Conservation (phyloP, 2,888 invertebrate genomes). For the Lasioglossum malachurum region DNA sequence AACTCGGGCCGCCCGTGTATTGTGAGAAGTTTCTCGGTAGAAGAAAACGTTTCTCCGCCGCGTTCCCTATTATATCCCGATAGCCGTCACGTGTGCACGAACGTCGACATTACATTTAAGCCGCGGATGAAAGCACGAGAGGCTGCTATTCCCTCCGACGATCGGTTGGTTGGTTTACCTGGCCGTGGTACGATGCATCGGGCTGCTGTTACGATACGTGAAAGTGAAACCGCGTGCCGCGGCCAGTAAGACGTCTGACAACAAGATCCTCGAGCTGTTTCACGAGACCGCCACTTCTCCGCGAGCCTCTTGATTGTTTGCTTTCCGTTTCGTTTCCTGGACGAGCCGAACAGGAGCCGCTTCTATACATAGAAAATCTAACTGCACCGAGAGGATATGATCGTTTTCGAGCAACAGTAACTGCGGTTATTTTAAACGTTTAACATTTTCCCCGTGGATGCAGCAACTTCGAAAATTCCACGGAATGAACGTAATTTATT, state of each 20-base stretch:
- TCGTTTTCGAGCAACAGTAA: background rate
- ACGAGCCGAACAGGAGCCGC: background rate
- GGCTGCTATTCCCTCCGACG: background rate
- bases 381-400: background rate
- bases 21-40: conserved; percentile 25
- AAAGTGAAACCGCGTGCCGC: conserved; percentile 57
- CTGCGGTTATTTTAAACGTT: background rate
- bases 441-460: background rate
- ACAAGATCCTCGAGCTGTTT: background rate
- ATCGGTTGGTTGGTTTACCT: conserved; percentile 23
- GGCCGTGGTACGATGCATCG: conserved; percentile 43
- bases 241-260: background rate
- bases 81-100: background rate
- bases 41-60: conserved; percentile 22
- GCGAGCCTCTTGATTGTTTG: background rate
- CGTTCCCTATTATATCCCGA: conserved; percentile 13
- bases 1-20: background rate
- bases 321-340: background rate
- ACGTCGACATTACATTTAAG: conserved; percentile 3
- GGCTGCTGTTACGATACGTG: conserved; percentile 43
- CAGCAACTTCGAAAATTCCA: background rate
- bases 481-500: background rate
- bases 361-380: background rate
- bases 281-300: background rate
- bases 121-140: conserved; percentile 2